phyloP scores from a whole-genome alignment of 2,888 invertebrate species.

The Heliothis peltigera region DNA sequence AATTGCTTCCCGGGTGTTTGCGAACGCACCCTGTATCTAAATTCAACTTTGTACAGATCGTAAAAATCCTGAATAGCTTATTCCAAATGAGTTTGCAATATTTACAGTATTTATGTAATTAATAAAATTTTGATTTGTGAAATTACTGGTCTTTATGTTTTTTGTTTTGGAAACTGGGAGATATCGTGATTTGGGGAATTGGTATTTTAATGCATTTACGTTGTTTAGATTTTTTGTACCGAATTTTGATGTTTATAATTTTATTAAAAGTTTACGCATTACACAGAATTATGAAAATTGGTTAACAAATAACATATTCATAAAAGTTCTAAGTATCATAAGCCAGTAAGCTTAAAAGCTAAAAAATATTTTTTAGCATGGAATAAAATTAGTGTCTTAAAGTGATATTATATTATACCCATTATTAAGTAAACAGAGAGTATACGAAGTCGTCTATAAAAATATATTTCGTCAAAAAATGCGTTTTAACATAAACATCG shows the following conservation, averaged over 20 bases:
- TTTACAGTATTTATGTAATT: slow-evolving; percentile 28
- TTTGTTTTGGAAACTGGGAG: slow-evolving; percentile 9
- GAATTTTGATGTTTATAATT: background rate
- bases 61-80: slow-evolving; percentile 37
- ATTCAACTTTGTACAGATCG: slow-evolving; percentile 21
- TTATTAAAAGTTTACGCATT: background rate
- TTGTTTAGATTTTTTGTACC: background rate
- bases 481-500: background rate
- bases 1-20: slow-evolving; percentile 44
- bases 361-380: background rate
- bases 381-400: background rate
- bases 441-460: background rate
- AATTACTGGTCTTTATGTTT: slow-evolving; percentile 27
- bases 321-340: background rate
- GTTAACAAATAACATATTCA: background rate
- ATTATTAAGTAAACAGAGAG: background rate
- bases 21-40: background rate
- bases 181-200: slow-evolving; percentile 9
- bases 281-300: background rate
- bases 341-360: background rate
- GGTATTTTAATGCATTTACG: background rate
- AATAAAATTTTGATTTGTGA: slow-evolving; percentile 11
- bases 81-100: slow-evolving; percentile 24
- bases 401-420: background rate
- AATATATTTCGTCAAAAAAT: slow-evolving; percentile 7